These are phyloP conservation scores for Brachylomia viminalis DNA, from an alignment of 2,888 invertebrate species.

Conservation along the genomic window DNA sequence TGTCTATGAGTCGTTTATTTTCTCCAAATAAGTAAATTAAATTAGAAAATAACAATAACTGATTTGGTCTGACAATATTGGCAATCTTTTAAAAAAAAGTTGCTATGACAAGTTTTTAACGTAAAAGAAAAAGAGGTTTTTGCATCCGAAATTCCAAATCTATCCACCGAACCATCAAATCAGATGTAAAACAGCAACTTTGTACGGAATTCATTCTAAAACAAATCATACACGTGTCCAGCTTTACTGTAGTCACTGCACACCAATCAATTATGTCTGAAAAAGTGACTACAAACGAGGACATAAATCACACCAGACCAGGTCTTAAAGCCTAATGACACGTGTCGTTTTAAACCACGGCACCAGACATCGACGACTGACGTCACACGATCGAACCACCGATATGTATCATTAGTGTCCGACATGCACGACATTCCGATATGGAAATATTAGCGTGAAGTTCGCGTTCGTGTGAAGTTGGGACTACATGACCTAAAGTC, in stretches of 20 bases:
- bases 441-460: constrained; percentile 22
- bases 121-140: background rate
- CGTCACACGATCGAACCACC: constrained; percentile 50
- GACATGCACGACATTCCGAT: constrained; percentile 45
- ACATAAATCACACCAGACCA: constrained; percentile 29
- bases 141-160: background rate
- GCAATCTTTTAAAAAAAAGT: background rate
- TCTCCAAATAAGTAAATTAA: background rate
- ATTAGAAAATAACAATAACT: background rate
- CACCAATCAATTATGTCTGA: constrained; percentile 13
- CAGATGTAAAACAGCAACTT: background rate
- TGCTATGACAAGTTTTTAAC: background rate
- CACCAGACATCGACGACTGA: constrained; percentile 45
- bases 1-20: background rate
- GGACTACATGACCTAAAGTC: no score
- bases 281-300: constrained; percentile 13
- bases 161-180: background rate
- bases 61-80: background rate
- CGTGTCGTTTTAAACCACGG: constrained; percentile 21
- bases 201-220: background rate
- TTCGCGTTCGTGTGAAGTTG: no score
- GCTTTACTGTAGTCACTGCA: background rate
- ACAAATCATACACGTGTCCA: background rate
- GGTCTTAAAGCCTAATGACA: constrained; percentile 21
- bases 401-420: constrained; percentile 51